Base-by-base conservation (phyloP, 2,113 vertebrate genomes). In the Glaucidium brasilianum region DNA sequence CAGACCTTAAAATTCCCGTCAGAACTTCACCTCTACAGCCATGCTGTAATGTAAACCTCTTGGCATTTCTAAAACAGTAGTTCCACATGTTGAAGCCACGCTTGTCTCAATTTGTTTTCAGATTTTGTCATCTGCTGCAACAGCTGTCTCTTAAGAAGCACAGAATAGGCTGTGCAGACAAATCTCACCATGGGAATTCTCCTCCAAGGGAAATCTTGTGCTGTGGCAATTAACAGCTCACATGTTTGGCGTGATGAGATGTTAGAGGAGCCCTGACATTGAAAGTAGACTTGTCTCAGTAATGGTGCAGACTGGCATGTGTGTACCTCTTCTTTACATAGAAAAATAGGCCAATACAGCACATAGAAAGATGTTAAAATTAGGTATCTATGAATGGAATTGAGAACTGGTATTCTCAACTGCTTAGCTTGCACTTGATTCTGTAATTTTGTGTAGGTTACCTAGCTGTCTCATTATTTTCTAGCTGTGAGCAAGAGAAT, bases 131-230 rank as follows among this genome's bases (percentile, higher is more conserved):
- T 96, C 87, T 94, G 89, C 84, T 86, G 17, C 56, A 96, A 94
- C 96, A 97, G 96, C 96, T 97, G 96, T 85, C 92, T 86, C 96
- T 53, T 69, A 72, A 92, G 84, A 35, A 77, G 58, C 50, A 71
- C 66, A 74, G 74, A 86, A 73, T 8, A 80, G 72, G n/a, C 92
- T 92, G 87, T 66, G 79, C 32, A 55, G 91, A 81, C 67, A 87
- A 89, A 78, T 76, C 62, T 74, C 49, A n/a, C 59, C 84, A 85
- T 66, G 94, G 90, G 92, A 95, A 87, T 96, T 96, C 76, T 97
- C 67, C 94, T 96, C 92, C 77, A 56, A 90, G 95, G 82, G 93
- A 83, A 83, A 91, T 67, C 49, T 79, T 83, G 90, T 3, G 3
- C 84, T 66, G 76, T 77, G 85, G 89, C 79, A 96, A 82, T 97